Evolutionary conservation across 2,888 invertebrate species (phyloP), one percentile per base, ranked within the genome.

Genomic region (Folsomia candida): DNA sequence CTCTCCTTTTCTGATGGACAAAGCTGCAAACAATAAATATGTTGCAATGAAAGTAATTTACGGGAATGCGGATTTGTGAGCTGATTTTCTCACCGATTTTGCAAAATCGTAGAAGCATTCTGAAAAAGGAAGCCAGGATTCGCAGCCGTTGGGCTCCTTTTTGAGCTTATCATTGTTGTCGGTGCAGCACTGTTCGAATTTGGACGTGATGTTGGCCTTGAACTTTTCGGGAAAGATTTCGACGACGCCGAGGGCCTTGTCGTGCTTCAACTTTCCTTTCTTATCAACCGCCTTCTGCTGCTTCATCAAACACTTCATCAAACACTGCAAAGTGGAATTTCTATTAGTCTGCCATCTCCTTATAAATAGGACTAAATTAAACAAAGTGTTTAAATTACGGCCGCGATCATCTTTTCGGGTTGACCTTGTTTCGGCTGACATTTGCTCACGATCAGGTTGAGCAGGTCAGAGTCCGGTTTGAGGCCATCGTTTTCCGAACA

Each of bases 251-350:
- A 20, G 18, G 24, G 72, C 69, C 28, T 72, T 67, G n/a, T 57
- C 20, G 26, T 63, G 37, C 58, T 72, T 72, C 59, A 72, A 26
- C 63, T 70, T 69, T 4, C 72, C 72, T 24, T 72, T 70, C 29
- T 72, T 72, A 1, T 26, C 65, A 1, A 72, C n/a, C 1, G 69
- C 72, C n/a, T 72, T 72, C 27, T 69, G 27, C 37, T 72, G 69
- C 37, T 72, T 72, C 72, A 72, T 67, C 27, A 72, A 29, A 59
- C 72, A 72, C 37, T 72, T 72, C 28, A 69, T 67, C n/a, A 72
- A 47, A 26, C 72, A 72, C 72, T 72, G 24, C 3, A 37, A n/a
- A n/a, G n/a, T n/a, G n/a, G n/a, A n/a, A 22, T 24, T 60, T 60
- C 3, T 22, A 24, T 37, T 9, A 37, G 37, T 37, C 37, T 9